Evolutionary conservation across 2,113 vertebrate genomes (phyloP).

Genomic region (Fukomys damarensis): DNA sequence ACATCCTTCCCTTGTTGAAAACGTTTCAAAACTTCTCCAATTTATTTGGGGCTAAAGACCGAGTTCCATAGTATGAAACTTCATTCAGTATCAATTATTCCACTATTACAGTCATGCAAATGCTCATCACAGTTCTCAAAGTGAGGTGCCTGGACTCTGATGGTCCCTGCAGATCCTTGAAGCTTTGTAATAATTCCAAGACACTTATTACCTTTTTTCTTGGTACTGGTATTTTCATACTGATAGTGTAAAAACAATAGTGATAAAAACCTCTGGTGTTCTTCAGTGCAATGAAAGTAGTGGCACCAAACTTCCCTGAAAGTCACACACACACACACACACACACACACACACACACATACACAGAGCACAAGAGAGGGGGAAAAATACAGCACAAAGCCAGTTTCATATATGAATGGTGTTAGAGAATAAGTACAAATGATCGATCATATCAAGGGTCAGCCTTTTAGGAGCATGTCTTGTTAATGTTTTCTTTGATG

Average conservation of each 20-base stretch:
- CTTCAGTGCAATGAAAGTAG: background rate
- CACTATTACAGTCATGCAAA: background rate
- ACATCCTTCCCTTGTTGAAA: background rate
- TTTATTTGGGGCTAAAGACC: background rate
- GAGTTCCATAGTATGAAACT: background rate
- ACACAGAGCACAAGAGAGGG: background rate
- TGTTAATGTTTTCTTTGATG: background rate
- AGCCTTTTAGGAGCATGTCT: background rate
- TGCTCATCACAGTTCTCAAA: background rate
- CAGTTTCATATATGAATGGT: background rate
- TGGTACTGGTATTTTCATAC: background rate
- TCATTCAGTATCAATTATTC: background rate
- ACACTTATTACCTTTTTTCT: background rate
- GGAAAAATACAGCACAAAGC: background rate
- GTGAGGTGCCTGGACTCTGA: background rate
- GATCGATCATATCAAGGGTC: background rate
- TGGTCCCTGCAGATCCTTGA: background rate
- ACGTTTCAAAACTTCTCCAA: background rate
- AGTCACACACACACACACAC: background rate
- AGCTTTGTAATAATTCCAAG: background rate
- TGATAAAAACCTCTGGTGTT: background rate
- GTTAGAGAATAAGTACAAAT: background rate
- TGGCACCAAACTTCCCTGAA: background rate
- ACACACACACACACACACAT: background rate
- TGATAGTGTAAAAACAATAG: background rate